A percentile compares a stretch with the other conserved stretches of the same genome.
Conservation (phyloP, 2,797 vertebrate species). For the Microhierax caerulescens region DNA sequence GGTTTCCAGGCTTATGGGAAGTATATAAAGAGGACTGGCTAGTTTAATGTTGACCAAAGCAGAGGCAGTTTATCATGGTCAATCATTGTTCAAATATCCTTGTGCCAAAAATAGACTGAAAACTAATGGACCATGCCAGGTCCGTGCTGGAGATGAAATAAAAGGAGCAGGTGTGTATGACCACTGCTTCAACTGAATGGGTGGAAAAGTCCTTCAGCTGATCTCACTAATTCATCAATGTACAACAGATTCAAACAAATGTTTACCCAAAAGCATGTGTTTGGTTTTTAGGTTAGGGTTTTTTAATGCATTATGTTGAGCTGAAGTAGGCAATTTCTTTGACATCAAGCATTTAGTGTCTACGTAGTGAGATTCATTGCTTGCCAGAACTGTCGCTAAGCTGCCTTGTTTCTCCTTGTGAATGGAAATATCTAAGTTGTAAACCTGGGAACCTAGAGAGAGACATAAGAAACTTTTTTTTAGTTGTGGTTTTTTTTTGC, state of each 20-base stretch:
- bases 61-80: background rate
- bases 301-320: background rate
- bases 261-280: background rate
- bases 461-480: background rate
- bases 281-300: background rate
- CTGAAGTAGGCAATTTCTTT: background rate
- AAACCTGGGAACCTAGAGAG: background rate
- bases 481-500: background rate
- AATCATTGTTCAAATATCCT: constrained; percentile 19
- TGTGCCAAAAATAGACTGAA: background rate
- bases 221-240: background rate
- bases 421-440: background rate
- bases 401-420: background rate
- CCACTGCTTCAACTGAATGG: background rate
- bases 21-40: background rate
- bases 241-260: background rate
- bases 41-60: background rate
- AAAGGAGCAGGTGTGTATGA: background rate
- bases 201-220: background rate
- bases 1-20: background rate
- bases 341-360: background rate
- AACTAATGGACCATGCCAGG: background rate
- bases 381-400: background rate
- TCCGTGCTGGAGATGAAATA: background rate
- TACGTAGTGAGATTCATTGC: background rate